A percentile compares a stretch with the other conserved stretches of the same genome.
phyloP scores from a whole-genome alignment of 2,113 vertebrate genomes.

The Cochlearius cochlearius region DNA sequence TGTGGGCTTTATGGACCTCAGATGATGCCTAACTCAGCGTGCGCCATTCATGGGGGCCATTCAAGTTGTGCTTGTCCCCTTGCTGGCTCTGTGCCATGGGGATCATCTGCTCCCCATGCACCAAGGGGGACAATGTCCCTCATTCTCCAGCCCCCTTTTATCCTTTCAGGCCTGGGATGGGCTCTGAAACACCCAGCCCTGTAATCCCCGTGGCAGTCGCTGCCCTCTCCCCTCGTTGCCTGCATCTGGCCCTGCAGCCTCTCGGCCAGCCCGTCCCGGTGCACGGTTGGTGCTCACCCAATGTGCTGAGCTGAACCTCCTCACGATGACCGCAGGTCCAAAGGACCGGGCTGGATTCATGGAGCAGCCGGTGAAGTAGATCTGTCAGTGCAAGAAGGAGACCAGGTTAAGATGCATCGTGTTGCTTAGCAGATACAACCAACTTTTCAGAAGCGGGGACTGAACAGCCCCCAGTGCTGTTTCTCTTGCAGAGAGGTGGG shows the following conservation, averaged over 20 bases:
- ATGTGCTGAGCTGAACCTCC: constrained; percentile 62
- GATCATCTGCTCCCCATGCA: fast-evolving
- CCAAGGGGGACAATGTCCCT: not conserved
- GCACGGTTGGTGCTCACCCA: constrained; percentile 66
- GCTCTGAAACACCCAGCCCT: not conserved
- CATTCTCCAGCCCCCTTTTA: not conserved
- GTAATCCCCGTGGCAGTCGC: fast-evolving
- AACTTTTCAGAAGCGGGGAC: not conserved
- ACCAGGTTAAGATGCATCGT: not conserved
- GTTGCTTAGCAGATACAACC: fast-evolving
- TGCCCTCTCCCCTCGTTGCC: not conserved
- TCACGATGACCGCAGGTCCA: constrained; percentile 72
- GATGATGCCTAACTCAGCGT: not conserved
- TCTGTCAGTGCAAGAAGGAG: constrained; percentile 43
- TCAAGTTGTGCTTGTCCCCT: not conserved
- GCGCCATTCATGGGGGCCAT: not conserved
- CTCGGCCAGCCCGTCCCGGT: not conserved
- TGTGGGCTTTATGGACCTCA: not conserved
- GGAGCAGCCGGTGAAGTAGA: constrained; percentile 81
- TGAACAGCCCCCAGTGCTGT: fast-evolving
- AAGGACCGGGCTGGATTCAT: constrained; percentile 84
- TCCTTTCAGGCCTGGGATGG: not conserved
- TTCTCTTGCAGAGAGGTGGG: not conserved
- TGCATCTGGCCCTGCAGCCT: too few relatives aligned
- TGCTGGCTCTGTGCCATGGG: not conserved